Conservation (phyloP, 2,113 vertebrate species). For the Stegastes partitus region DNA sequence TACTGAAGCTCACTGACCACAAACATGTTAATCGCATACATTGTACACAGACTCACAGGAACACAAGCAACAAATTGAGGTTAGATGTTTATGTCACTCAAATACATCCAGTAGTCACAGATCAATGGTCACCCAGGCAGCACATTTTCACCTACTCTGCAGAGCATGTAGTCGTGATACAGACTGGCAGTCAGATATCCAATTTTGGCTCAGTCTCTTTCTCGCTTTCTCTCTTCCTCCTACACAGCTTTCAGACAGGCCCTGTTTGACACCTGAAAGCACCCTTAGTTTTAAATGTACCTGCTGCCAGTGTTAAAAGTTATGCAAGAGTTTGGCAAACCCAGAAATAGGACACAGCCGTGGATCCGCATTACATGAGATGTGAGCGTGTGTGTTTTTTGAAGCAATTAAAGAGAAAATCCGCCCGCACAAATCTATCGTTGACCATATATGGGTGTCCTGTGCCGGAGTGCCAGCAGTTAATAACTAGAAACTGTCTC, state of each 20-base stretch:
- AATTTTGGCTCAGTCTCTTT: slow-evolving; percentile 49
- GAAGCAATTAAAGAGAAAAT: slow-evolving; percentile 50
- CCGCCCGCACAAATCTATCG: slow-evolving; percentile 37
- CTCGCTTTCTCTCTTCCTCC: slow-evolving; percentile 62
- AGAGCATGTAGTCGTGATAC: slow-evolving; percentile 57
- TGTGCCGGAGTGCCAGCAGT: slow-evolving; percentile 8
- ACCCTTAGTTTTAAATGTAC: slow-evolving; percentile 68
- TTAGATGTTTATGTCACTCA: slow-evolving; percentile 20
- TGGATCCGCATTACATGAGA: slow-evolving; percentile 32
- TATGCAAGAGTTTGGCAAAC: slow-evolving; percentile 76
- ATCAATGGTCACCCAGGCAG: slow-evolving; percentile 49
- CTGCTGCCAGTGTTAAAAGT: slow-evolving; percentile 71
- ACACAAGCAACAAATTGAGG: slow-evolving; percentile 32
- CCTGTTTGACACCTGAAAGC: slow-evolving; percentile 75
- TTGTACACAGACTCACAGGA: not conserved
- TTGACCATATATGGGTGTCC: slow-evolving; percentile 27
- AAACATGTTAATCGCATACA: not conserved
- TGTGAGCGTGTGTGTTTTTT: slow-evolving; percentile 2
- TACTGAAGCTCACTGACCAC: slow-evolving; percentile 6
- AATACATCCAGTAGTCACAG: slow-evolving; percentile 13
- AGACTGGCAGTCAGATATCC: slow-evolving; percentile 60
- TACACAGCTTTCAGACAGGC: slow-evolving; percentile 71
- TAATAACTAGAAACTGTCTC: slow-evolving; percentile 9
- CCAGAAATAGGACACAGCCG: slow-evolving; percentile 56
- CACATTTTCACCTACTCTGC: slow-evolving; percentile 39